Evolutionary conservation across 2,888 invertebrate species (phyloP).

Genomic region (Mystacides longicornis): DNA sequence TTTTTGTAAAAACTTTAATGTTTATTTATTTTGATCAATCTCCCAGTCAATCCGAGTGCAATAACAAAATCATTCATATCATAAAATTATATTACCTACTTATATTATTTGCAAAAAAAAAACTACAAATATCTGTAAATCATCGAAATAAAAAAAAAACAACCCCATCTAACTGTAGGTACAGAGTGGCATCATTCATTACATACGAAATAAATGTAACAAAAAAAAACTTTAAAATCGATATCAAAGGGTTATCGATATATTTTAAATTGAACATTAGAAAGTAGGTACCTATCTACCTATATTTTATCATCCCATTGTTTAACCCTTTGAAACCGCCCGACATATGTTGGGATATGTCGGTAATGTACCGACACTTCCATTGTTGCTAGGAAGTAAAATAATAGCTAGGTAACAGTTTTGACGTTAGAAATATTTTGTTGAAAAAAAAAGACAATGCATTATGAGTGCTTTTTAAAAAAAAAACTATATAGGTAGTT

Average conservation of each 20-base stretch:
- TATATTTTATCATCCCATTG: conserved; percentile 21
- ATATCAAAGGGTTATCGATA: conserved; percentile 19
- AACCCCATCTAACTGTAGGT: no score
- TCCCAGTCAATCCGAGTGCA: no score
- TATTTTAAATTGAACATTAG: conserved; percentile 23
- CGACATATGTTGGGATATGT: conserved; percentile 17
- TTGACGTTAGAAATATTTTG: neutral
- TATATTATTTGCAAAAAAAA: no score
- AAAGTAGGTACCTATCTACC: conserved; percentile 7
- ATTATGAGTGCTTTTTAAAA: no score
- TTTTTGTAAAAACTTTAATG: no score
- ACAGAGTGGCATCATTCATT: conserved; percentile 13
- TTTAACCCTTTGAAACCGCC: conserved; percentile 24
- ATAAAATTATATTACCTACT: no score
- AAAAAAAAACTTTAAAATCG: conserved; percentile 17
- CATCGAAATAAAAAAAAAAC: no score
- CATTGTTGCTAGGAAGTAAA: neutral
- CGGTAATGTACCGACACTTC: conserved; percentile 3
- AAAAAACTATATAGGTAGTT: no score
- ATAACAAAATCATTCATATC: no score
- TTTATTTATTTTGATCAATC: no score
- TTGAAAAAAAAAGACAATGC: neutral
- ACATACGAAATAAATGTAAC: conserved; percentile 4
- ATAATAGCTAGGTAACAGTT: neutral
- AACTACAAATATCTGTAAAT: no score